phyloP scores from a whole-genome alignment of 2,888 invertebrate genomes.

The Steinernema hermaphroditum region DNA sequence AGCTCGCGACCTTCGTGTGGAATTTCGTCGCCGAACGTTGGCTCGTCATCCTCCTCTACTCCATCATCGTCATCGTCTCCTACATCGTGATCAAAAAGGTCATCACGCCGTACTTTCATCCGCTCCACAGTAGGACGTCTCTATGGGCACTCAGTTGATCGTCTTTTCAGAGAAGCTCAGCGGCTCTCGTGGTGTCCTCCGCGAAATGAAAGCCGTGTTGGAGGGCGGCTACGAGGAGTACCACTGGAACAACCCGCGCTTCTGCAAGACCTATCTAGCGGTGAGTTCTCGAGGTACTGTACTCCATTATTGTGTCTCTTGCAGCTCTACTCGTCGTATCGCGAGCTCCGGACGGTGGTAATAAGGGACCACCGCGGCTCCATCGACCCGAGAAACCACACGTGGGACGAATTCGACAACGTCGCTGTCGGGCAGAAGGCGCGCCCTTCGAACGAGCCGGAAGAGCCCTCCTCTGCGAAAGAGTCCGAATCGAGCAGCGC shows the following conservation, averaged over 20 bases:
- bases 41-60: not conserved
- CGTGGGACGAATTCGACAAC: slow-evolving; percentile 20
- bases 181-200: not conserved
- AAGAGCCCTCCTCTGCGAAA: not conserved
- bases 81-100: not conserved
- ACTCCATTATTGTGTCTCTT: not conserved
- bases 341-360: slow-evolving; percentile 1
- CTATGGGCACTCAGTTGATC: not conserved
- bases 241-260: slow-evolving; percentile 6
- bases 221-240: slow-evolving; percentile 1
- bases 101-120: not conserved
- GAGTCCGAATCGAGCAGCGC: not conserved
- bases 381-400: not conserved
- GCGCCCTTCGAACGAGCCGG: not conserved
- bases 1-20: not conserved
- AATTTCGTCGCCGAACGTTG: not conserved
- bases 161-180: not conserved
- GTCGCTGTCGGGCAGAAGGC: not conserved
- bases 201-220: not conserved
- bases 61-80: not conserved
- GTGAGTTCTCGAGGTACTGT: not conserved
- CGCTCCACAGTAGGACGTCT: not conserved
- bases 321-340: slow-evolving; percentile 10
- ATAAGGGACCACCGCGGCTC: slow-evolving; percentile 7
- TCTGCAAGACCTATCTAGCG: slow-evolving; percentile 16